Base-by-base conservation (phyloP, 2,888 invertebrate species). In the Pemphredon lugubris region DNA sequence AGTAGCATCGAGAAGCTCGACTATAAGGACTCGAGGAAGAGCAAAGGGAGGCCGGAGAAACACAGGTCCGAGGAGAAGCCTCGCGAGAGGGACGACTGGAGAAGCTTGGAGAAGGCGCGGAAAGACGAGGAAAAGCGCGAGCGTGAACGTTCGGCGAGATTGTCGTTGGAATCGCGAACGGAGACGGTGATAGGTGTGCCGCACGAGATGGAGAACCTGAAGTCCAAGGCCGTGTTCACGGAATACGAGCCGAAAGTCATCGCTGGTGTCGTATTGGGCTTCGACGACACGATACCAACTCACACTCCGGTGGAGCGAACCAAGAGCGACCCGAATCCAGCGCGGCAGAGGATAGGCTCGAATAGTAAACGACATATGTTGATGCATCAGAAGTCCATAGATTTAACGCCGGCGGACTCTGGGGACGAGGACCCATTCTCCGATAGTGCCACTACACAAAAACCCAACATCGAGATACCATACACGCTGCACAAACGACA, bases 351-450 rank as follows among this genome's bases (percentile, higher is more conserved):
- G 13, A 91, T 95, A 57, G 94, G 93, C 65, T 94, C 94, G 2
- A 94, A 92, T 84, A 93, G 94, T 2, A 92, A 95, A n/a, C 92
- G 96, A 14, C 94, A 95, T 89, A 93, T 95, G 23, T 88, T 96
- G 20, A 96, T 95, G 94, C 96, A 96, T 89, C 96, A 96, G 83
- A 96, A 96, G 86, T 96, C 96, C 0, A 96, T 96, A 66, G 96
- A 96, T 85, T 90, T 96, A 23, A 96, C 96, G 0, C 96, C 96
- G 2, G 95, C 95, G 0, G 96, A 96, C 89, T 96, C 96, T 0
- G 95, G 96, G 68, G 96, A 96, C 83, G 96, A 96, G 87, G 96
- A 96, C 88, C 92, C 95, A 14, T 94, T 95, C 63, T 93, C 94
- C 42, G 87, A 92, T 23, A 90, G 91, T 30, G 90, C 90, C 3